Percentiles rank a stretch among this genome's conserved stretches.
These are phyloP conservation scores for Andricus quercusramuli DNA, from an alignment of 2,888 invertebrate species.

Conservation along the genomic window DNA sequence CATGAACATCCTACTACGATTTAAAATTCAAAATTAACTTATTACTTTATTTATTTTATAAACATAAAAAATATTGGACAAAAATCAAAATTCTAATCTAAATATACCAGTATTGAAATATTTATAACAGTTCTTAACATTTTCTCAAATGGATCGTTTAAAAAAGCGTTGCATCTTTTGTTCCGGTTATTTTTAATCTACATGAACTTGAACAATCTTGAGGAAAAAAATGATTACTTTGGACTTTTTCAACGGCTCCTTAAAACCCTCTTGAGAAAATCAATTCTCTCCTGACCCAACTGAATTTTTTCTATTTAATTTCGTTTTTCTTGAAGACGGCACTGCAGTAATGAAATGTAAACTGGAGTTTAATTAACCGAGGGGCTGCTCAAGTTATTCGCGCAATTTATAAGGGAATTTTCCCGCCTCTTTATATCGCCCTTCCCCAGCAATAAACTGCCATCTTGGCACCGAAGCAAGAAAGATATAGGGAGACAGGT, in stretches of 20 bases:
- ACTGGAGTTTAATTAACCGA: conserved; percentile 33
- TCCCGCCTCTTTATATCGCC: conserved; percentile 27
- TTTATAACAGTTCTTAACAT: no score
- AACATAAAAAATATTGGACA: no score
- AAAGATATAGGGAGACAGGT: conserved; percentile 24
- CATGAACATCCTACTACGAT: no score
- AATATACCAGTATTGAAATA: no score
- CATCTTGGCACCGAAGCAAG: conserved; percentile 39
- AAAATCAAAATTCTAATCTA: no score
- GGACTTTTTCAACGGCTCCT: background rate
- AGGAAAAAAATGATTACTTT: background rate
- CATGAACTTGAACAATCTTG: background rate
- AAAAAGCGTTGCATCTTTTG: no score
- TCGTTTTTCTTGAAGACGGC: background rate
- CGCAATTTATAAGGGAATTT: conserved; percentile 36
- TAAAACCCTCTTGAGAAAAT: background rate
- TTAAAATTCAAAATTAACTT: no score
- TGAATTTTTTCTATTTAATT: conserved; percentile 14
- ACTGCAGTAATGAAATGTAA: conserved; percentile 31
- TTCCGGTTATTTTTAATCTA: background rate
- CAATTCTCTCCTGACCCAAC: background rate
- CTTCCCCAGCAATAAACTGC: conserved; percentile 22
- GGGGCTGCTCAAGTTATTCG: conserved; percentile 34
- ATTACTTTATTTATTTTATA: no score
- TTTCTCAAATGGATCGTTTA: no score